Conservation (phyloP, 2,113 vertebrate species). For the Caracal caracal region DNA sequence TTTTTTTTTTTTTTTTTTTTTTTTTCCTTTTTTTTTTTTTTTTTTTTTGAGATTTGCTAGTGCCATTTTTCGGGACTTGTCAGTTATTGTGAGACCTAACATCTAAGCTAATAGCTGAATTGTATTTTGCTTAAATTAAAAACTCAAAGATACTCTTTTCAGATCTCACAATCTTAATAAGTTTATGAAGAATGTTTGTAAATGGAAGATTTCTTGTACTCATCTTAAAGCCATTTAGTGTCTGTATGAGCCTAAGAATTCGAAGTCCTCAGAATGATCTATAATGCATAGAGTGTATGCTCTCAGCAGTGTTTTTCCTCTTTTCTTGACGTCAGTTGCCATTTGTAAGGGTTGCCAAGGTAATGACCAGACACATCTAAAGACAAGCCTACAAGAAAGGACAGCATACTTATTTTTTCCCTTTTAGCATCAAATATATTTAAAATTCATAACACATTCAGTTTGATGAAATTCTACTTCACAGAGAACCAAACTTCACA, state of each 20-base stretch:
- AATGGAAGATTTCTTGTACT: conserved; percentile 80
- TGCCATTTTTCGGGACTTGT: conserved; percentile 60
- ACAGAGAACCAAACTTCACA: conserved; percentile 79
- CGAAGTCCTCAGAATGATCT: conserved; percentile 88
- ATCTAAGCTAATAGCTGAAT: conserved; percentile 39
- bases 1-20: background rate
- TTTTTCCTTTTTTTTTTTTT: background rate
- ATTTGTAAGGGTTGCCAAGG: conserved; percentile 94
- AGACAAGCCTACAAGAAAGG: conserved; percentile 90
- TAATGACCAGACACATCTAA: conserved; percentile 93
- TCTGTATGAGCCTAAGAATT: conserved; percentile 77
- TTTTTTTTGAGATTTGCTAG: conserved; percentile 1
- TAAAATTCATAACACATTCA: conserved; percentile 82
- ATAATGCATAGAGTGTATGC: conserved; percentile 89
- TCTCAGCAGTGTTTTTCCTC: conserved; percentile 91
- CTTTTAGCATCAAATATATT: conserved; percentile 88
- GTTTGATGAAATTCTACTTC: conserved; percentile 84
- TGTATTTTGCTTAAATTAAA: conserved; percentile 78
- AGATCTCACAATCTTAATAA: conserved; percentile 64
- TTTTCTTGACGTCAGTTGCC: conserved; percentile 94
- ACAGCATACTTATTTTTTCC: conserved; percentile 87
- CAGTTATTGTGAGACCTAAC: background rate
- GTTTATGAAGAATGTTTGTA: conserved; percentile 74
- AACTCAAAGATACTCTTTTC: conserved; percentile 52
- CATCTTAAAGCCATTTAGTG: conserved; percentile 85